Base-by-base conservation (phyloP, 2,888 invertebrate species). In the Piscicola geometra region DNA sequence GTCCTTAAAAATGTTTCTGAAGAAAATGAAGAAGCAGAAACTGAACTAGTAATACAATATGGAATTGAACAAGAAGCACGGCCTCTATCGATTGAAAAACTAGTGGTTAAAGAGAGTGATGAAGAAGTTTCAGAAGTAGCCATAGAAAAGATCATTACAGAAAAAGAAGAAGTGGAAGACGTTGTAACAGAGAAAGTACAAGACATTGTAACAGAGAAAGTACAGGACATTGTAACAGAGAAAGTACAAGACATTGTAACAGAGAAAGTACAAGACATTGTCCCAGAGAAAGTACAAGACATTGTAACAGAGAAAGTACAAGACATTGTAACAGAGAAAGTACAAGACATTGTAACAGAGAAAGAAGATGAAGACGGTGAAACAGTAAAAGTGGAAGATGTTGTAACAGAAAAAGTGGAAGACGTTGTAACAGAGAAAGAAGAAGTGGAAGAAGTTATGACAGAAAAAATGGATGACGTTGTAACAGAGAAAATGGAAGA, bases 331-430 rank as follows among this genome's bases (percentile, higher is more conserved):
- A 56, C 60, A 5, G 60, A 56, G 3, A 21, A 18, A 25, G n/a
- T n/a, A 56, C 9, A 9, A 47, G 50, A 21, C 77, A 80, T 77
- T 78, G 79, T 75, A n/a, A n/a, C n/a, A n/a, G n/a, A n/a, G n/a
- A n/a, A 74, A 18, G 76, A 78, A 15, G 69, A 32, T 35, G 75
- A 76, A 30, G 30, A 35, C 21, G 32, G 32, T 18, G 33, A 67
- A 33, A 75, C 78, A 33, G 68, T 47, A 80, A 77, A 80, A 78
- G 67, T 41, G 41, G 81, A 32, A 56, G 33, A 28, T 76, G 32
- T 3, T 47, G 52, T 32, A 50, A 52, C n/a, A n/a, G n/a, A n/a
- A n/a, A 0, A 28, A 15, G 9, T 47, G 12, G 21, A 47, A 47
- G 50, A 47, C 9, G 9, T 21, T 47, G 9, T 47, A 15, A n/a